Evolutionary conservation across 2,113 vertebrate species (phyloP), one percentile per base, ranked within the genome.

Genomic region (Hemiprocne comata): DNA sequence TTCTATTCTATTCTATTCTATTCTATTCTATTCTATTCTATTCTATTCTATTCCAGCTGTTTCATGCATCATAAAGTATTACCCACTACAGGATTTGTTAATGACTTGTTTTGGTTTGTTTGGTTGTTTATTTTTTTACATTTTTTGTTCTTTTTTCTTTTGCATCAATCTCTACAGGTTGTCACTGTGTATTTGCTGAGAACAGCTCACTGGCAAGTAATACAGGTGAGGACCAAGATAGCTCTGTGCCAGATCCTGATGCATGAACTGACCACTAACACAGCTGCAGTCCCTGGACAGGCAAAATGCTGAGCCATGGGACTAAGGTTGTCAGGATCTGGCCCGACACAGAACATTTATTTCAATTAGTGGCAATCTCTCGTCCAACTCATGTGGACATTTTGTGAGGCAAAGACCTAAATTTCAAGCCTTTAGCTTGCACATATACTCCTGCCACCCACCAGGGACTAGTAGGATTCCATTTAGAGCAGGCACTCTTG

Each of bases 1-100:
- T n/a, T n/a, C n/a, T n/a, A n/a, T n/a, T n/a, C n/a, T n/a, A n/a
- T n/a, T n/a, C n/a, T n/a, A n/a, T n/a, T n/a, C n/a, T n/a, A n/a
- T n/a, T n/a, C n/a, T n/a, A n/a, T n/a, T n/a, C n/a, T n/a, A n/a
- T n/a, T n/a, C n/a, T n/a, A n/a, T n/a, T n/a, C n/a, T n/a, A n/a
- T n/a, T n/a, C n/a, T n/a, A n/a, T n/a, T n/a, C n/a, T n/a, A n/a
- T n/a, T n/a, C n/a, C n/a, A 85, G 82, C 54, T 88, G 57, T 96
- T 97, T 96, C 55, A 75, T 80, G 89, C 80, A 72, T 89, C 51
- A 80, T 97, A 90, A 97, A 80, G 78, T 96, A 64, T 79, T 62
- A 85, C 36, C 88, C 84, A 89, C 70, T 67, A 69, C 74, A 91
- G 75, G 77, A 70, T 85, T 86, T 95, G 93, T 86, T 93, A 97